Base-by-base conservation (phyloP, 2,113 vertebrate genomes). In the Calypte anna region DNA sequence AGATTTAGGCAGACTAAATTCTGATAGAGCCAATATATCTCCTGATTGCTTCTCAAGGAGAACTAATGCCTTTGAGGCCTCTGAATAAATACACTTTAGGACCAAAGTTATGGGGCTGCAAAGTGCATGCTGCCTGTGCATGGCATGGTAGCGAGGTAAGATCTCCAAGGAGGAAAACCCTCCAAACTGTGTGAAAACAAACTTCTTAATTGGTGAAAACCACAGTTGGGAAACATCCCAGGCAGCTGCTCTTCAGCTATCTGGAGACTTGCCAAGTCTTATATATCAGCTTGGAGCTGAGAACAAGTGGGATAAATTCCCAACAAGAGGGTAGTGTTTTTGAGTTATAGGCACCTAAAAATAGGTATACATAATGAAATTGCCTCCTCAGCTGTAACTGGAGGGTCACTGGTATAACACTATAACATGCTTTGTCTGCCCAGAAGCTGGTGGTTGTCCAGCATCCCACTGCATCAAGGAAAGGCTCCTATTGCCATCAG, bases 291-390 rank as follows among this genome's bases (percentile, higher is more conserved):
- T 86, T 66, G 21, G 90, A 91, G 90, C 73, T 86, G 82, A 90
- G 94, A 96, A 88, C 73, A 86, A 88, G 73, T 79, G 86, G 76
- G 90, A 93, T 95, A 87, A 84, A 94, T 96, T 96, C 88, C 76
- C 10, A 1, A 76, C 92, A 93, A 82, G 82, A 88, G 66, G 17
- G 61, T 58, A 88, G 84, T 68, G 90, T 27, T 76, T 95, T 88
- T 84, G 91, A 95, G 88, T 33, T 88, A 64, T 17, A 91, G 84
- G 76, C 88, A 72, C 93, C 85, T 91, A 94, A 96, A 94, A 95
- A 84, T 72, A 95, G 90, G 50, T 27, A 5, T 18, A 27, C 4
- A 30, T 72, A 84, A 88, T 66, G 64, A 75, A 88, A 93, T 54
- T 88, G 73, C 77, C 86, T 88, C n/a, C 86, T 93, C 80, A 82